phyloP scores from a whole-genome alignment of 2,888 invertebrate species.

The Chrysina gloriosa region DNA sequence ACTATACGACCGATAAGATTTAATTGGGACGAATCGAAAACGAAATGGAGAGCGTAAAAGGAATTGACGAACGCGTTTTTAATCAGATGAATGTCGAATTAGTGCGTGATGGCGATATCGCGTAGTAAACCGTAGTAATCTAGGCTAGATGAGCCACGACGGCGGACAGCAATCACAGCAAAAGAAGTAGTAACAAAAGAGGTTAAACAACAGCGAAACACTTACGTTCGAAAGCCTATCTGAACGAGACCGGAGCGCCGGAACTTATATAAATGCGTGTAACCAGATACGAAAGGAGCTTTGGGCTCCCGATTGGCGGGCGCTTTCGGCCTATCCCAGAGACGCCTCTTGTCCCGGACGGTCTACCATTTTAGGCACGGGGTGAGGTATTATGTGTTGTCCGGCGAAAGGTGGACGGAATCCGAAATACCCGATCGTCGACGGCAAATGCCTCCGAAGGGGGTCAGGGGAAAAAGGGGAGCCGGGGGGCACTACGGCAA shows the following conservation, averaged over 20 bases:
- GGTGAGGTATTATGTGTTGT: slow-evolving; percentile 55
- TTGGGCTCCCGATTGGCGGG: slow-evolving; percentile 65
- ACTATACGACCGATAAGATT: too few species aligned
- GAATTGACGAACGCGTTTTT: too few species aligned
- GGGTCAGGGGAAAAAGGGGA: slow-evolving; percentile 2
- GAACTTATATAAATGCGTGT: slow-evolving; percentile 83
- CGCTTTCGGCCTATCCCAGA: slow-evolving; percentile 63
- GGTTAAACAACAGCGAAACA: slow-evolving; percentile 57
- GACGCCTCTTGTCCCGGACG: slow-evolving; percentile 40
- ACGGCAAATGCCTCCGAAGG: slow-evolving; percentile 31
- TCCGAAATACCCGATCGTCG: slow-evolving; percentile 58
- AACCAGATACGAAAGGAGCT: slow-evolving; percentile 78
- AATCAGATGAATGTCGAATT: neutral
- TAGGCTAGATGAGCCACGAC: too few species aligned
- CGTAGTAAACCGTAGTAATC: too few species aligned
- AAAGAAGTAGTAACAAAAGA: neutral
- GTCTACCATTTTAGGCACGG: slow-evolving; percentile 76
- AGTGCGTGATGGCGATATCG: too few species aligned
- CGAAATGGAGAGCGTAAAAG: too few species aligned
- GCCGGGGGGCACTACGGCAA: neutral
- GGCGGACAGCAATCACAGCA: neutral
- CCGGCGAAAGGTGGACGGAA: slow-evolving; percentile 55
- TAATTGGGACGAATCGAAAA: too few species aligned
- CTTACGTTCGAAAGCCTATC: slow-evolving; percentile 98
- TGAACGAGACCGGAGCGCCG: slow-evolving; percentile 83